A percentile compares a stretch with the other conserved stretches of the same genome.
These are phyloP conservation scores for Polyommatus icarus DNA, from an alignment of 2,888 invertebrate genomes.

Conservation along the genomic window DNA sequence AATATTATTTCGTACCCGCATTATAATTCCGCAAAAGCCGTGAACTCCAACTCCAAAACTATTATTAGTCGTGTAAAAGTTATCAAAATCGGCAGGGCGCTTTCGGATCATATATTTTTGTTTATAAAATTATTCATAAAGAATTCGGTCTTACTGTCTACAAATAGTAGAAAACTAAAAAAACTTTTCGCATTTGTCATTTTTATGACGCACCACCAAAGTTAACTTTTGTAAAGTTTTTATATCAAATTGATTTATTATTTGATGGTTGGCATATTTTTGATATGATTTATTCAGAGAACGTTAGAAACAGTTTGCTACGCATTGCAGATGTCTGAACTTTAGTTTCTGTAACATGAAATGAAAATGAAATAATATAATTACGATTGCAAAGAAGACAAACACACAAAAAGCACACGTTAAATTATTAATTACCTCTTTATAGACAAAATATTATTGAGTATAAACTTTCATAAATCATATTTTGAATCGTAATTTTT, in stretches of 20 bases:
- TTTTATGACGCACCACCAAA: slow-evolving; percentile 50
- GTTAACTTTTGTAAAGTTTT: slow-evolving; percentile 17
- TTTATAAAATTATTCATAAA: background rate
- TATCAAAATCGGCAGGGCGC: no score
- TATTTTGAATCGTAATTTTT: no score
- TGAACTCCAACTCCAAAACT: no score
- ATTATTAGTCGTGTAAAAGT: no score
- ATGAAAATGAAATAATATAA: background rate
- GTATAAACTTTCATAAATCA: background rate
- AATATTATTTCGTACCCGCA: no score
- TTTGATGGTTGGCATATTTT: background rate
- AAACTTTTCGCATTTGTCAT: slow-evolving; percentile 54
- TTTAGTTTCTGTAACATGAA: background rate
- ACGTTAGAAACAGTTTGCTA: background rate
- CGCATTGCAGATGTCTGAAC: background rate
- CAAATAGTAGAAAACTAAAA: slow-evolving; percentile 44
- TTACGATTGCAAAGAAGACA: no score
- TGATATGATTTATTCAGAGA: background rate
- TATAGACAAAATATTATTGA: background rate
- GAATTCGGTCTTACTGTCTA: slow-evolving; percentile 39
- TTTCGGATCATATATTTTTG: no score
- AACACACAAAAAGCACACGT: no score
- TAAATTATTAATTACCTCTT: no score
- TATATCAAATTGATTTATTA: slow-evolving; percentile 21
- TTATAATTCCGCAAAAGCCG: no score